Base-by-base conservation (phyloP, 1,140 invertebrate species). In the Lepidurus packardi region DNA sequence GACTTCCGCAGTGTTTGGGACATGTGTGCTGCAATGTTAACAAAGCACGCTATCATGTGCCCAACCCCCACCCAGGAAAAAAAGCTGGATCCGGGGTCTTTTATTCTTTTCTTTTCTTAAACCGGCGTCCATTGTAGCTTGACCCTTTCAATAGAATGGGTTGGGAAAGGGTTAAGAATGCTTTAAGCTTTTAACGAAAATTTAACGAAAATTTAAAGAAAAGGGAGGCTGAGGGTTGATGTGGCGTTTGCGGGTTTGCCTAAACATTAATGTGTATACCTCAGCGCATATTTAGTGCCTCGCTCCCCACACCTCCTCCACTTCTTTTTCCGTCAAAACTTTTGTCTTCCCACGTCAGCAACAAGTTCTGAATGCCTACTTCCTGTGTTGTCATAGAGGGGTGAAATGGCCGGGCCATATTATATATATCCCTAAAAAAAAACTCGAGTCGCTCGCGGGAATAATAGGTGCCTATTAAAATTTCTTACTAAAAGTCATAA, bases 401-500 rank as follows among this genome's bases (percentile, higher is more conserved):
- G 13, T 21, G 13, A 65, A 65, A 65, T n/a, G 16, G 53, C 21
- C 6, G 16, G 53, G 13, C 34, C 34, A 34, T 34, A 65, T n/a
- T 65, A 13, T 65, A 10, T 47, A 11, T 9, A 16, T 65, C 21
- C n/a, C n/a, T n/a, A n/a, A 65, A 47, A 65, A 65, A 13, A 65
- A 0, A 5, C 0, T n/a, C 21, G 1, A 65, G 10, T 65, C 16
- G 53, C 53, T 16, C 13, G 4, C 6, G 53, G 6, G 13, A 65
- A 65, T 16, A 65, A 13, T n/a, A 65, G 53, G 53, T 9, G 53
- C 53, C 53, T 65, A 65, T 65, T 65, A 65, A 65, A 65, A 65
- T 65, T 65, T 13, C 16, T 65, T 65, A 65, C 53, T 5, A 65
- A 21, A 65, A 65, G 53, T 65, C 53, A 65, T 65, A 65, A 65